Evolutionary conservation across 2,888 invertebrate genomes (phyloP).

Genomic region (Enoplolaimus lenunculus): DNA sequence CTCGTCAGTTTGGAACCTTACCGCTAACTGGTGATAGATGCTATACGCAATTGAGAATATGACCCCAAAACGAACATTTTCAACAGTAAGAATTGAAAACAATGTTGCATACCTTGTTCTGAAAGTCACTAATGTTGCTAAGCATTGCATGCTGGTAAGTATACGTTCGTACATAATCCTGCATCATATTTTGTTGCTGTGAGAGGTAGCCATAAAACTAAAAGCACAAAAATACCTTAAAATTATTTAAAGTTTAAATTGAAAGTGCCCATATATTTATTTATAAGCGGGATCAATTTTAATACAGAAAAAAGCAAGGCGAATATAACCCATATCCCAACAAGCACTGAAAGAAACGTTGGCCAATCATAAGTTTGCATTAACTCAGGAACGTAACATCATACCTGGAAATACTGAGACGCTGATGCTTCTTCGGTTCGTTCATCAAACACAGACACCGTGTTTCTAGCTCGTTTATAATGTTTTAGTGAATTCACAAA

Average conservation of each 20-base stretch:
- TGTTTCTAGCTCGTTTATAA: background rate
- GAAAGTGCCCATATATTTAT: slow-evolving; percentile 20
- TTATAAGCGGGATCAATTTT: slow-evolving; percentile 14
- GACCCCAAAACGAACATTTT: no score
- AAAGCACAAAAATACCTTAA: slow-evolving; percentile 29
- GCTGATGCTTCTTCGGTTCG: slow-evolving; percentile 96
- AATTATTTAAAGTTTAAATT: background rate
- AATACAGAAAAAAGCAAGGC: background rate
- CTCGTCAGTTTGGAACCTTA: no score
- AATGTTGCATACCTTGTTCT: slow-evolving; percentile 51
- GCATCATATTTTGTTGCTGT: slow-evolving; percentile 99
- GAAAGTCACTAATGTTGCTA: slow-evolving; percentile 78
- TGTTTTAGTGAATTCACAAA: background rate
- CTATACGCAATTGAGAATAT: no score
- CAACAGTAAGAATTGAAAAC: no score
- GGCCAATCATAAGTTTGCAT: no score
- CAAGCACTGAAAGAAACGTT: no score
- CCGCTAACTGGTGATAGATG: no score
- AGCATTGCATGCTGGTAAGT: slow-evolving; percentile 94
- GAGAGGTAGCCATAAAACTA: slow-evolving; percentile 95
- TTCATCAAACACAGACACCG: slow-evolving; percentile 68
- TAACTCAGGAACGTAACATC: no score
- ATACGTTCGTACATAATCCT: slow-evolving; percentile 93
- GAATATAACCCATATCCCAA: background rate
- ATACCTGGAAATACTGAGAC: slow-evolving; percentile 86